A percentile compares a stretch with the other conserved stretches of the same genome.
Conservation (phyloP, 2,888 invertebrate genomes). For the Cheilosia pagana region DNA sequence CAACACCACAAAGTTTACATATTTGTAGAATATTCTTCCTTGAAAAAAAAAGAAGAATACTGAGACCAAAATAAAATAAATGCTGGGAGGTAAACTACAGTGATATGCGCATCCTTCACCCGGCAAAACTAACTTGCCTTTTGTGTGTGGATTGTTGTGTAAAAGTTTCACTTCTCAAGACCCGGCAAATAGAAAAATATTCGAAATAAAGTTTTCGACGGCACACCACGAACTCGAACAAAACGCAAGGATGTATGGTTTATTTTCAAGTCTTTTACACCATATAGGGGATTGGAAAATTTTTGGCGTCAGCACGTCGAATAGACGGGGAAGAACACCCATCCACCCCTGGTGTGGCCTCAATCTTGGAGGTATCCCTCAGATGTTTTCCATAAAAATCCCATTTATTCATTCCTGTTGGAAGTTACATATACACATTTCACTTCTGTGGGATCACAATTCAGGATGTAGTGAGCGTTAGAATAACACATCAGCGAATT, state of each 20-base stretch:
- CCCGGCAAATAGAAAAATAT: conserved; percentile 32
- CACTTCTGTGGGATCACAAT: conserved; percentile 42
- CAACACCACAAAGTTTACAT: conserved; percentile 58
- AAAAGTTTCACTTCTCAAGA: conserved; percentile 21
- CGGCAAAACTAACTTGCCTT: conserved; percentile 17
- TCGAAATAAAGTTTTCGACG: conserved; percentile 44
- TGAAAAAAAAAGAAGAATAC: neutral
- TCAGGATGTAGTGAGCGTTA: conserved; percentile 35
- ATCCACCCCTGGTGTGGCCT: conserved; percentile 10
- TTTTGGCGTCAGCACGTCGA: conserved; percentile 56
- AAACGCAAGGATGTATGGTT: conserved; percentile 40
- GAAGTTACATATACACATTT: conserved; percentile 30
- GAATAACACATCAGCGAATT: neutral
- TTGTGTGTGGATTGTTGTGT: conserved; percentile 35
- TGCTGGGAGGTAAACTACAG: conserved; percentile 11
- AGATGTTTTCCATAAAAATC: conserved; percentile 73
- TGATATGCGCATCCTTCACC: neutral
- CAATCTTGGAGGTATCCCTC: conserved; percentile 51
- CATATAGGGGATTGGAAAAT: conserved; percentile 4
- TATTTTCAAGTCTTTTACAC: conserved; percentile 25
- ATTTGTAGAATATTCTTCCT: conserved; percentile 28
- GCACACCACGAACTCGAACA: conserved; percentile 18
- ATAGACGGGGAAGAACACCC: conserved; percentile 22
- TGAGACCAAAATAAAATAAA: neutral
- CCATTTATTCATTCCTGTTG: conserved; percentile 66